A percentile compares a stretch with the other conserved stretches of the same genome.
These are phyloP conservation scores for Myotis brandtii DNA, from an alignment of 2,113 vertebrate species.

Conservation along the genomic window DNA sequence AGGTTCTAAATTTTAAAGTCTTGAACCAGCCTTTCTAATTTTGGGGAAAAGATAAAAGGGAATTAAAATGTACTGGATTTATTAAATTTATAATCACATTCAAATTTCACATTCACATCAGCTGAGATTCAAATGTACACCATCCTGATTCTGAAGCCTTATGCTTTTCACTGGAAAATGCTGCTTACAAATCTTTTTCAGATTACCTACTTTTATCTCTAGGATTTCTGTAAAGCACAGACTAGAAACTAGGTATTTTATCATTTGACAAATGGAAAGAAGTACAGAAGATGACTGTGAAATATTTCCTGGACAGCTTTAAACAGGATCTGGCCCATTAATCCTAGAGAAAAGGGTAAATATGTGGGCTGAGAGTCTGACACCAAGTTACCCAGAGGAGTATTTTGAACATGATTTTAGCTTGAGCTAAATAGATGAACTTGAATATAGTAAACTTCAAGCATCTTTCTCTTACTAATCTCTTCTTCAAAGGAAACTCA, in stretches of 20 bases:
- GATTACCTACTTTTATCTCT: neutral
- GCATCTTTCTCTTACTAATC: neutral
- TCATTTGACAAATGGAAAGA: conserved; percentile 40
- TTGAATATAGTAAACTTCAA: neutral
- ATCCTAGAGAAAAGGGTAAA: neutral
- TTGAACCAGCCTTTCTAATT: neutral
- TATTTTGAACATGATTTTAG: neutral
- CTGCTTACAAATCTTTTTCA: conserved; percentile 29
- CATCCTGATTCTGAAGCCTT: neutral
- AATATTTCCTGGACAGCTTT: neutral
- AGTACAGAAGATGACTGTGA: neutral
- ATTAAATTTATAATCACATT: conserved; percentile 31
- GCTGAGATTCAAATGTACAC: neutral
- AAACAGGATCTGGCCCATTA: neutral
- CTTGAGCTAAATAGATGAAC: neutral
- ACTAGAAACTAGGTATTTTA: conserved; percentile 19
- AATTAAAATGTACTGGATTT: conserved; percentile 39
- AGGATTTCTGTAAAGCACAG: neutral
- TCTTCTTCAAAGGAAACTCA: conserved; percentile 52
- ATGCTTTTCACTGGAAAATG: neutral
- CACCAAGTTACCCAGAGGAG: conserved; percentile 19
- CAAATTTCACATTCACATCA: neutral
- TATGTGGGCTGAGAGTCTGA: neutral
- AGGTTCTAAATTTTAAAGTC: neutral
- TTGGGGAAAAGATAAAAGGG: neutral